Percentiles rank a stretch among this genome's conserved stretches.
Evolutionary conservation across 1,140 invertebrate genomes (phyloP).

Genomic region (Chelonus insularis): DNA sequence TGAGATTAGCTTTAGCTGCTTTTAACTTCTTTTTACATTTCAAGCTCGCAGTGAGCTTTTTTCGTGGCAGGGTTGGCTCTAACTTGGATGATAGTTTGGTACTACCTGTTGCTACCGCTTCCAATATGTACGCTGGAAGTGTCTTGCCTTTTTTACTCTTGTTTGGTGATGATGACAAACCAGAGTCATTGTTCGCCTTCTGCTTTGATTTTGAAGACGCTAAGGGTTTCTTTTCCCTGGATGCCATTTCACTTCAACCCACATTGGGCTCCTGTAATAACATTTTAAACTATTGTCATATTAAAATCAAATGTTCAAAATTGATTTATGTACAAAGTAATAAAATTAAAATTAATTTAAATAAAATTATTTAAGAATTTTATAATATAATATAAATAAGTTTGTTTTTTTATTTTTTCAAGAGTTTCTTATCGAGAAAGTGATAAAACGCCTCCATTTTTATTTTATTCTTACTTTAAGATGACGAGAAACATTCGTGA

Average conservation of each 20-base stretch:
- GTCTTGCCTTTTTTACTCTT: slow-evolving; percentile 49
- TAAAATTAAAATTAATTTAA: slow-evolving; percentile 18
- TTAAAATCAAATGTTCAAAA: slow-evolving; percentile 21
- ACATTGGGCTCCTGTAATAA: slow-evolving; percentile 58
- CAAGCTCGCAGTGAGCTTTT: slow-evolving; percentile 49
- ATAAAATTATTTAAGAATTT: neutral
- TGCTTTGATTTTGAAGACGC: slow-evolving; percentile 58
- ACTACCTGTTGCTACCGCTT: slow-evolving; percentile 50
- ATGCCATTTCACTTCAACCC: slow-evolving; percentile 63
- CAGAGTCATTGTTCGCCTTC: slow-evolving; percentile 54
- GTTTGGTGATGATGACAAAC: slow-evolving; percentile 42
- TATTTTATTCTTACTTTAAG: neutral
- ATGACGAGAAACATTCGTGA: neutral
- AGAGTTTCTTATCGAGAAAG: too few relatives aligned
- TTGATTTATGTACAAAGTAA: slow-evolving; percentile 8
- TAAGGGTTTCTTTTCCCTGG: slow-evolving; percentile 61
- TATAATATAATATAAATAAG: too few relatives aligned
- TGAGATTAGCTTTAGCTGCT: slow-evolving; percentile 44
- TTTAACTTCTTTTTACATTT: slow-evolving; percentile 52
- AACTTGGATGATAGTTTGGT: slow-evolving; percentile 51
- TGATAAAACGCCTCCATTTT: slow-evolving; percentile 5
- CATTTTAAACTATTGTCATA: slow-evolving; percentile 31
- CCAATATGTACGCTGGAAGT: slow-evolving; percentile 34
- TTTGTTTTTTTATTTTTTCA: too few relatives aligned
- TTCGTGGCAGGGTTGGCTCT: slow-evolving; percentile 52